A percentile compares a stretch with the other conserved stretches of the same genome.
These are phyloP conservation scores for Steinernema khuongi DNA, from an alignment of 1,140 invertebrate species.

Conservation along the genomic window DNA sequence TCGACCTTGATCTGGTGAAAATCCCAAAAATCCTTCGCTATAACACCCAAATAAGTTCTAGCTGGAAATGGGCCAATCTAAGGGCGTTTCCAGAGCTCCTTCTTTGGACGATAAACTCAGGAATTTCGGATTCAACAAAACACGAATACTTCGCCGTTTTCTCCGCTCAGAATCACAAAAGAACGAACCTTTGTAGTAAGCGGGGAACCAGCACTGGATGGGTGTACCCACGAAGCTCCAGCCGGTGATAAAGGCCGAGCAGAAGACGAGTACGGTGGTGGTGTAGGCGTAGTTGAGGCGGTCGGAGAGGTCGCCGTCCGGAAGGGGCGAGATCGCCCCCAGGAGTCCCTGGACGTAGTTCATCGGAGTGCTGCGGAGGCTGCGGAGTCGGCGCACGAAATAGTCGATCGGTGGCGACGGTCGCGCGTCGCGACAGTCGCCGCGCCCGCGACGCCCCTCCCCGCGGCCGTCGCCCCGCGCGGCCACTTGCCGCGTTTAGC, in stretches of 20 bases:
- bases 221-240: conserved; percentile 56
- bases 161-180: too few species aligned
- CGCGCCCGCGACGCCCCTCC: not conserved
- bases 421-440: not conserved
- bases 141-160: too few species aligned
- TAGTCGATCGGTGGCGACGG: conserved; percentile 3
- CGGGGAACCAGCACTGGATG: conserved; percentile 58
- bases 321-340: conserved; percentile 52
- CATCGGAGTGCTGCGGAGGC: conserved; percentile 35
- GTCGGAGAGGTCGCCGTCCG: conserved; percentile 54
- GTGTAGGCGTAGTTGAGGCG: conserved; percentile 55
- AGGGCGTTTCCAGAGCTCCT: too few species aligned
- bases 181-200: conserved; percentile 53
- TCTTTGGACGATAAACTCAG: too few species aligned
- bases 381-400: conserved; percentile 7
- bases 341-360: conserved; percentile 54
- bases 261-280: conserved; percentile 50
- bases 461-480: not conserved
- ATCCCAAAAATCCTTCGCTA: too few species aligned
- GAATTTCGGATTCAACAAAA: too few species aligned
- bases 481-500: not conserved
- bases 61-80: too few species aligned
- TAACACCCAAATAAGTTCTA: too few species aligned
- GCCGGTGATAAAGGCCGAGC: conserved; percentile 55
- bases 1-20: too few species aligned